Evolutionary conservation across 2,888 invertebrate species (phyloP).

Genomic region (Volucella bombylans): DNA sequence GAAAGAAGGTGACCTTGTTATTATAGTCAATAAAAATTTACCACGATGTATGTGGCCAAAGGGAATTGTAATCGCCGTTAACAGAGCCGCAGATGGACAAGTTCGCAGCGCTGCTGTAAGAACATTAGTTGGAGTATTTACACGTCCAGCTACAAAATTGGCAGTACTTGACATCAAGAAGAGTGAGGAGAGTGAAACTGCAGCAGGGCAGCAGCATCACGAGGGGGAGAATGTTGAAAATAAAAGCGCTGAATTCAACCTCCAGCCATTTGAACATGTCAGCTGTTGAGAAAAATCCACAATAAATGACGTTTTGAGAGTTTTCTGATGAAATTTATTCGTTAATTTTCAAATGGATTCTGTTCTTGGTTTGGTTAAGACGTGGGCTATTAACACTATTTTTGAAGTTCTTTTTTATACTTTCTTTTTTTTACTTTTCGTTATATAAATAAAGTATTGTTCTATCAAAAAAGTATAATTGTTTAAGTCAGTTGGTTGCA

Average conservation of each 20-base stretch:
- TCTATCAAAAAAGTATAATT: too few species aligned
- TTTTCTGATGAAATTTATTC: too few species aligned
- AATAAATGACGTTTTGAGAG: not conserved
- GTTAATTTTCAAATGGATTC: too few species aligned
- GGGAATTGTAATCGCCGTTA: too few species aligned
- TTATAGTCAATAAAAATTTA: conserved; percentile 57
- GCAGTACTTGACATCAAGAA: conserved; percentile 39
- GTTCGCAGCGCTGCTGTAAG: conserved; percentile 45
- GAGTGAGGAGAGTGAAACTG: conserved; percentile 1
- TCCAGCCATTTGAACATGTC: not conserved
- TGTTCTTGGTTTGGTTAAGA: too few species aligned
- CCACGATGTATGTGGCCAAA: conserved; percentile 23
- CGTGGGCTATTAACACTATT: too few species aligned
- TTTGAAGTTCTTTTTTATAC: too few species aligned
- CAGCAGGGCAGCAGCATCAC: conserved; percentile 6
- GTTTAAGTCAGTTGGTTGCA: too few species aligned
- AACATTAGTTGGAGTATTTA: conserved; percentile 22
- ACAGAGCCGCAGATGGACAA: too few species aligned
- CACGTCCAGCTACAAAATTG: conserved; percentile 35
- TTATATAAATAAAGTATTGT: too few species aligned
- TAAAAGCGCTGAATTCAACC: not conserved
- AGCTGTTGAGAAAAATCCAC: not conserved
- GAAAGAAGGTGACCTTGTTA: conserved; percentile 61
- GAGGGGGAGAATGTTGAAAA: conserved; percentile 1
- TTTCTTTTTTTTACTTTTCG: too few species aligned